These are phyloP conservation scores for Megaceryle maxima DNA, from an alignment of 2,113 vertebrate species.

Conservation along the genomic window DNA sequence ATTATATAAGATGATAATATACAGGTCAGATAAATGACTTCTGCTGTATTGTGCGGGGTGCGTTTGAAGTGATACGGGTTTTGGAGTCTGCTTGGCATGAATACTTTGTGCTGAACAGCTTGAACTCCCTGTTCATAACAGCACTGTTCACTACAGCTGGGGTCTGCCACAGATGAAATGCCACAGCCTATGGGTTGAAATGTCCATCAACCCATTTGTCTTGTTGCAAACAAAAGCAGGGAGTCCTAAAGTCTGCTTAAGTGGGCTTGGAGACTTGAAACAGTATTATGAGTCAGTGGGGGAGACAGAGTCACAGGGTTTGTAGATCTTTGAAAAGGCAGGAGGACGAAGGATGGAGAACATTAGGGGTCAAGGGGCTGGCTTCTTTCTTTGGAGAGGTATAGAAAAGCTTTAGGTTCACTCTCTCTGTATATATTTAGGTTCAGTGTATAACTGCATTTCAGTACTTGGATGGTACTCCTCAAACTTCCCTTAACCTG, in stretches of 20 bases:
- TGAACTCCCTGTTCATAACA: not conserved
- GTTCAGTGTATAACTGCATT: not conserved
- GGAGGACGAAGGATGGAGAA: not conserved
- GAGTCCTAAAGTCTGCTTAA: not conserved
- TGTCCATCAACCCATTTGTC: not conserved
- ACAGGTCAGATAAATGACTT: not conserved
- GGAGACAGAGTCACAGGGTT: not conserved
- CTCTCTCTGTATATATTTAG: no score
- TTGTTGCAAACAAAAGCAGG: not conserved
- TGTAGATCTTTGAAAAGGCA: not conserved
- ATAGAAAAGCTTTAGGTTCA: not conserved
- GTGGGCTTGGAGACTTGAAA: not conserved
- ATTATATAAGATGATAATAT: not conserved
- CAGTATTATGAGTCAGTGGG: not conserved
- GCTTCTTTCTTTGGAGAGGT: not conserved
- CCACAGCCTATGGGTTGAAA: not conserved
- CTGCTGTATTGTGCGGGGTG: not conserved
- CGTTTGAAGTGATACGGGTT: not conserved
- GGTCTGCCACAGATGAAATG: not conserved
- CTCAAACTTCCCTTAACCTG: not conserved
- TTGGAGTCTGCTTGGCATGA: not conserved
- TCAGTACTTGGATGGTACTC: not conserved
- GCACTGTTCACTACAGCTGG: not conserved
- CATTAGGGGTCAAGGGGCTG: not conserved
- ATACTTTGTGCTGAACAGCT: not conserved